Percentiles rank a stretch among this genome's conserved stretches.
These are phyloP conservation scores for Apamea anceps DNA, from an alignment of 2,888 invertebrate genomes.

Conservation along the genomic window DNA sequence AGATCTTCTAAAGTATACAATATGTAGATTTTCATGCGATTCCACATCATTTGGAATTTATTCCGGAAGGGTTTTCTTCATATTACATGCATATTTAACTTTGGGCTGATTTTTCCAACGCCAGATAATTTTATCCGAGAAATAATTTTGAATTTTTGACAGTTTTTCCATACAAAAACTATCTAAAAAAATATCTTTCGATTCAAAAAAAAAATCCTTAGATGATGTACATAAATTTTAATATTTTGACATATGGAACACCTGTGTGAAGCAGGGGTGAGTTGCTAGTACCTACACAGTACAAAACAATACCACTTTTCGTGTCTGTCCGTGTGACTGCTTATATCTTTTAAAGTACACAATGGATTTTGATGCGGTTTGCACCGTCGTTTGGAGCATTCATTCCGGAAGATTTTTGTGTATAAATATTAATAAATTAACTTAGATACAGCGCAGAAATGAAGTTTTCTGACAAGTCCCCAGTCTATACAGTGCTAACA, in stretches of 20 bases:
- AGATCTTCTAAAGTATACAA: background rate
- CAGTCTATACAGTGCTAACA: conserved; percentile 3
- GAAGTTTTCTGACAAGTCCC: too few species aligned
- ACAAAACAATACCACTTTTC: background rate
- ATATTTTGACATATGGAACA: background rate
- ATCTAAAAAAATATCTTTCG: too few species aligned
- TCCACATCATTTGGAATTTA: background rate
- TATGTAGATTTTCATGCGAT: background rate
- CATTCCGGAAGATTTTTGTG: background rate
- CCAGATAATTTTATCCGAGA: too few species aligned
- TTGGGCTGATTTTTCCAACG: background rate
- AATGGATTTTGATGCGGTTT: background rate
- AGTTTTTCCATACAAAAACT: too few species aligned
- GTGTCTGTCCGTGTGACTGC: background rate
- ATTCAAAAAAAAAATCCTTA: too few species aligned
- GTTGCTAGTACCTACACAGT: background rate
- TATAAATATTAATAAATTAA: background rate
- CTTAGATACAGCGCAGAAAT: too few species aligned
- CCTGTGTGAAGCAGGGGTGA: background rate
- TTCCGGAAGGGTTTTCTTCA: background rate
- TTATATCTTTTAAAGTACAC: background rate
- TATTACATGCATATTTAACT: background rate
- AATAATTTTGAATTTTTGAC: too few species aligned
- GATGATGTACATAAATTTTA: background rate
- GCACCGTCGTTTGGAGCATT: background rate